phyloP scores from a whole-genome alignment of 2,888 invertebrate species.

The Griposia aprilina region DNA sequence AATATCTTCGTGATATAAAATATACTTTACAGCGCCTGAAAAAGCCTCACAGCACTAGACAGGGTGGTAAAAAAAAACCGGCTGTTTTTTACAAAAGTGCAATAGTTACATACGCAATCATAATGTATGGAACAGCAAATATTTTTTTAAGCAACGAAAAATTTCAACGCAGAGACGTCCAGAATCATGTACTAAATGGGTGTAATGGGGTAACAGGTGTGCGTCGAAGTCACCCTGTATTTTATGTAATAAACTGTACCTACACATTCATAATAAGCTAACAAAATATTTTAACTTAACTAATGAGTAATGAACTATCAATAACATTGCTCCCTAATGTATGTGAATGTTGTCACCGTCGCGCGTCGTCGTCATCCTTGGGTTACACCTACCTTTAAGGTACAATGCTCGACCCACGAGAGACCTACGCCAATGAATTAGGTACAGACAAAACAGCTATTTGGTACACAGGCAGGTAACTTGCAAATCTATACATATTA shows the following conservation, averaged over 20 bases:
- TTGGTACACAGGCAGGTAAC: background rate
- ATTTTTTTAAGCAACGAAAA: too few relatives aligned
- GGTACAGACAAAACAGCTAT: background rate
- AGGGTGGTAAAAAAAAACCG: too few relatives aligned
- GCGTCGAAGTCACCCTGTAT: too few relatives aligned
- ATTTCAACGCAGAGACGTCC: too few relatives aligned
- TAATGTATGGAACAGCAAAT: too few relatives aligned
- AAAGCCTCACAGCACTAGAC: too few relatives aligned
- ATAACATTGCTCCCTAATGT: background rate
- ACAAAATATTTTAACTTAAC: background rate
- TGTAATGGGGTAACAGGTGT: too few relatives aligned
- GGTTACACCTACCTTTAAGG: slow-evolving; percentile 2
- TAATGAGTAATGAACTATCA: background rate
- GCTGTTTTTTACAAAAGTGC: too few relatives aligned
- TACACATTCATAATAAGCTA: background rate
- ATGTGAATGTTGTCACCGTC: background rate
- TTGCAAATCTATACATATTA: background rate
- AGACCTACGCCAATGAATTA: slow-evolving; percentile 8
- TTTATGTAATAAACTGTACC: background rate
- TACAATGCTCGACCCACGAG: slow-evolving; percentile 16
- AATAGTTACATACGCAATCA: too few relatives aligned
- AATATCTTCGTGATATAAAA: too few relatives aligned
- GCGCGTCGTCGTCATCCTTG: slow-evolving; percentile 14
- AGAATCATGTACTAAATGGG: too few relatives aligned
- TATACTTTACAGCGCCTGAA: too few relatives aligned